Evolutionary conservation across 2,797 vertebrate genomes (phyloP).

Genomic region (Catharus ustulatus): DNA sequence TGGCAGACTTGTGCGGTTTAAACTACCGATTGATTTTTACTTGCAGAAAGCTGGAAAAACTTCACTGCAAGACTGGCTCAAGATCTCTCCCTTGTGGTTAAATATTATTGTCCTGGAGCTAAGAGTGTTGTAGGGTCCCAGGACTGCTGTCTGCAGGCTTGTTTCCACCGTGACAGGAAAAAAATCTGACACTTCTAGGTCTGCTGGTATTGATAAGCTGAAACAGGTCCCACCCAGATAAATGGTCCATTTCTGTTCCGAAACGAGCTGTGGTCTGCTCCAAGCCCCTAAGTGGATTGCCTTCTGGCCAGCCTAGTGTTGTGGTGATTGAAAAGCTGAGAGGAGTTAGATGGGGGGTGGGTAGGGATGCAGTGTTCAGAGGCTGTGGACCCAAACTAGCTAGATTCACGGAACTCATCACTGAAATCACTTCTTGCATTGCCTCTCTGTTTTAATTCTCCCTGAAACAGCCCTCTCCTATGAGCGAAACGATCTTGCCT

Average conservation of each 20-base stretch:
- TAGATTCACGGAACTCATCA: constrained; percentile 71
- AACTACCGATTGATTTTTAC: neutral
- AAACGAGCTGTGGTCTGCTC: neutral
- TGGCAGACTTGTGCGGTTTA: neutral
- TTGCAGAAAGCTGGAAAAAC: constrained; percentile 15
- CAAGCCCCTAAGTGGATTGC: constrained; percentile 67
- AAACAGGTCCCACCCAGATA: constrained; percentile 25
- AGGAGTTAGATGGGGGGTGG: constrained; percentile 28
- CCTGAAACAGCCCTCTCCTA: constrained; percentile 76
- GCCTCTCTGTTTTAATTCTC: constrained; percentile 84
- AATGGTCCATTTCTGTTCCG: neutral
- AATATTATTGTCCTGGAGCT: neutral
- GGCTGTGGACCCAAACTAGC: constrained; percentile 69
- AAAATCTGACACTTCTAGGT: neutral
- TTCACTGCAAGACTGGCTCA: neutral
- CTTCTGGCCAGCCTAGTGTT: constrained; percentile 11
- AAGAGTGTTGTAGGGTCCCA: neutral
- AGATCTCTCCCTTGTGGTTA: constrained; percentile 56
- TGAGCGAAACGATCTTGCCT: constrained; percentile 72
- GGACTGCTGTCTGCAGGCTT: neutral
- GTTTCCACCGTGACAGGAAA: neutral
- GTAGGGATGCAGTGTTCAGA: constrained; percentile 28
- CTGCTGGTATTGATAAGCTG: constrained; percentile 1
- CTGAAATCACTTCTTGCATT: constrained; percentile 63
- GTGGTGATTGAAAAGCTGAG: constrained; percentile 43